Conservation (phyloP, 2,888 invertebrate genomes). For the Cataglyphis altisquamis region DNA sequence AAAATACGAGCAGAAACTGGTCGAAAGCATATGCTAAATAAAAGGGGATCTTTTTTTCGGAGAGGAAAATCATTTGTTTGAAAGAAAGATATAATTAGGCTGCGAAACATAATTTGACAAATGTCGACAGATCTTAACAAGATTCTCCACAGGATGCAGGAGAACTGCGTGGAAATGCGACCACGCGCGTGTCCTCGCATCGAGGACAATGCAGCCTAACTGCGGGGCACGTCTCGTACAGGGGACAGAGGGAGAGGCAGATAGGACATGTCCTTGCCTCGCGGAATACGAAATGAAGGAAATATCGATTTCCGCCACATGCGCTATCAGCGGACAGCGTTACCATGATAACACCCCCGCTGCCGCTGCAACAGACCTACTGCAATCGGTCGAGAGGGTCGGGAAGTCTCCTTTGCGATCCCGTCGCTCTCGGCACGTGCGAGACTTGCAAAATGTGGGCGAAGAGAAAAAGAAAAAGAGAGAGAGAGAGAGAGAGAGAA, state of each 20-base stretch:
- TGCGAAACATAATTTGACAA: background rate
- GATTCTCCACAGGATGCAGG: background rate
- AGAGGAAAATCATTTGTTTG: background rate
- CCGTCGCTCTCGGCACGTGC: conserved; percentile 66
- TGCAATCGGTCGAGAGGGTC: conserved; percentile 54
- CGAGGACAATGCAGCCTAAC: background rate
- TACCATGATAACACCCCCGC: conserved; percentile 84
- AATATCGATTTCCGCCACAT: conserved; percentile 82
- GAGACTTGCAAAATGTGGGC: conserved; percentile 25
- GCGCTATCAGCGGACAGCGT: conserved; percentile 82
- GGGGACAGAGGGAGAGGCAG: conserved; percentile 52
- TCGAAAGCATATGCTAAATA: background rate
- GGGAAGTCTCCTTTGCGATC: conserved; percentile 49
- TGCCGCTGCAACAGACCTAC: conserved; percentile 33
- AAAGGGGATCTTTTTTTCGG: background rate
- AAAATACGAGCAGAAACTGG: background rate
- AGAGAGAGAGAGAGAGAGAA: conserved; percentile 30
- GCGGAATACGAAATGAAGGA: conserved; percentile 81
- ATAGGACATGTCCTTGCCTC: conserved; percentile 76
- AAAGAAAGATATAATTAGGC: background rate
- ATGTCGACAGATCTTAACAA: background rate
- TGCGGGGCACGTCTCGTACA: conserved; percentile 19
- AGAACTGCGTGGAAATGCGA: background rate
- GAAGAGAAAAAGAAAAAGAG: background rate
- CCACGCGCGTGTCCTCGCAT: conserved; percentile 27